Evolutionary conservation across 2,113 vertebrate species (phyloP).

Genomic region (Charadrius vociferus): DNA sequence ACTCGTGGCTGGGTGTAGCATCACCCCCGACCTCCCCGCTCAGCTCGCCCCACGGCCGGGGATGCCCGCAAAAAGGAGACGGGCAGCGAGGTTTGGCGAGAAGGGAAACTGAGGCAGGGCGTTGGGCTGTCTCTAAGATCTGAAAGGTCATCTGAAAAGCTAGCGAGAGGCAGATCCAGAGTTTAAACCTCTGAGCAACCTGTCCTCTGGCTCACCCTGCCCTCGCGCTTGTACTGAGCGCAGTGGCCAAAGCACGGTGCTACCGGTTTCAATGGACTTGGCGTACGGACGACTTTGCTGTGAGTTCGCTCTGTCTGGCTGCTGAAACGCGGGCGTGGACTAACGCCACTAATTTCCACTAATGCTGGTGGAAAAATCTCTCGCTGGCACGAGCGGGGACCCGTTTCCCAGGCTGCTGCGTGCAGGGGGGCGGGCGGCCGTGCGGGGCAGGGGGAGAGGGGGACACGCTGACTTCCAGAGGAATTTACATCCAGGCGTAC

Average conservation of each 20-base stretch:
- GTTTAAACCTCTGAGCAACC: slow-evolving; percentile 25
- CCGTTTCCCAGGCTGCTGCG: neutral
- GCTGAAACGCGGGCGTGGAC: neutral
- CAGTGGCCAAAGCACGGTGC: slow-evolving; percentile 11
- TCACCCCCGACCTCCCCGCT: neutral
- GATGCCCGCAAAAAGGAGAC: neutral
- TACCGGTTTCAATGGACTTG: slow-evolving; percentile 10
- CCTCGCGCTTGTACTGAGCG: neutral
- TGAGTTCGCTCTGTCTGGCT: slow-evolving; percentile 10
- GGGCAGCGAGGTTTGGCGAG: neutral
- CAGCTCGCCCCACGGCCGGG: neutral
- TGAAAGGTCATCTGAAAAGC: neutral
- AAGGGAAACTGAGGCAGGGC: slow-evolving; percentile 13
- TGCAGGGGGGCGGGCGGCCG: neutral
- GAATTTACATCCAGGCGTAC: accelerated
- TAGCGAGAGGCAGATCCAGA: neutral
- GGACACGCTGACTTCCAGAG: neutral
- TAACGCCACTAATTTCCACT: slow-evolving; percentile 27
- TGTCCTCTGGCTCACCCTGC: slow-evolving; percentile 63
- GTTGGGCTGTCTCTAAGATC: neutral
- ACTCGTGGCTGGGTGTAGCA: accelerated
- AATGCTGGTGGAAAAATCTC: slow-evolving; percentile 24
- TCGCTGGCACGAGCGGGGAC: neutral
- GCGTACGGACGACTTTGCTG: neutral
- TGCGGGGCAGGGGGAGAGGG: neutral